phyloP scores from a whole-genome alignment of 2,113 vertebrate species.

The Leptobrachium ailaonicum region DNA sequence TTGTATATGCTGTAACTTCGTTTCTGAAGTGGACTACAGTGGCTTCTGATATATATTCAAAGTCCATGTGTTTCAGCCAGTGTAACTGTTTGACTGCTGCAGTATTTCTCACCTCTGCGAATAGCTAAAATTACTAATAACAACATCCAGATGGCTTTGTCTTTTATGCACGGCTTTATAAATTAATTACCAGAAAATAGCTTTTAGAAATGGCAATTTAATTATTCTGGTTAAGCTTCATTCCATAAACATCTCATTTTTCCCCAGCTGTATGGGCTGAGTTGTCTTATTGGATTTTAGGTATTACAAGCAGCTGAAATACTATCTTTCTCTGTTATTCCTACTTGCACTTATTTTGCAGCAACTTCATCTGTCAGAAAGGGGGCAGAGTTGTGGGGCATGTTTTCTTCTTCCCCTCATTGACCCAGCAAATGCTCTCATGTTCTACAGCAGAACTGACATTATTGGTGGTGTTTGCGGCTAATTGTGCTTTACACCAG shows the following conservation, averaged over 20 bases:
- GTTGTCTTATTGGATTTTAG: conserved; percentile 34
- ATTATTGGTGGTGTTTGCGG: conserved; percentile 8
- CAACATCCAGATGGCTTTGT: conserved; percentile 60
- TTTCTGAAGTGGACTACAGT: too few relatives aligned
- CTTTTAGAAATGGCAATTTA: conserved; percentile 50
- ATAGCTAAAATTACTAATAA: not conserved
- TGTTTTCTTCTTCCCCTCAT: not conserved
- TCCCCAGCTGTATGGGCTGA: conserved; percentile 4
- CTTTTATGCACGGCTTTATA: conserved; percentile 59
- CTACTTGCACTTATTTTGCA: not conserved
- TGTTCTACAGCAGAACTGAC: not conserved
- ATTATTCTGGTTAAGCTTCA: conserved; percentile 52
- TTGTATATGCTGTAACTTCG: too few relatives aligned
- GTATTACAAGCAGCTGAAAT: conserved; percentile 5
- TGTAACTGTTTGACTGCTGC: too few relatives aligned
- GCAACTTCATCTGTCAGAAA: conserved; percentile 3
- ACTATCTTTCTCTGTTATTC: conserved; percentile 14
- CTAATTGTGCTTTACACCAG: conserved; percentile 23
- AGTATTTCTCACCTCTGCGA: not conserved
- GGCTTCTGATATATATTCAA: too few relatives aligned
- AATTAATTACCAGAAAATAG: conserved; percentile 62
- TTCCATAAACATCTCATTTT: conserved; percentile 31
- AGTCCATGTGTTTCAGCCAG: too few relatives aligned
- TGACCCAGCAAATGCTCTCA: conserved; percentile 9
- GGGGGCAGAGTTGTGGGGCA: not conserved